These are phyloP conservation scores for Panzeria rudis DNA, from an alignment of 2,888 invertebrate species.

Conservation along the genomic window DNA sequence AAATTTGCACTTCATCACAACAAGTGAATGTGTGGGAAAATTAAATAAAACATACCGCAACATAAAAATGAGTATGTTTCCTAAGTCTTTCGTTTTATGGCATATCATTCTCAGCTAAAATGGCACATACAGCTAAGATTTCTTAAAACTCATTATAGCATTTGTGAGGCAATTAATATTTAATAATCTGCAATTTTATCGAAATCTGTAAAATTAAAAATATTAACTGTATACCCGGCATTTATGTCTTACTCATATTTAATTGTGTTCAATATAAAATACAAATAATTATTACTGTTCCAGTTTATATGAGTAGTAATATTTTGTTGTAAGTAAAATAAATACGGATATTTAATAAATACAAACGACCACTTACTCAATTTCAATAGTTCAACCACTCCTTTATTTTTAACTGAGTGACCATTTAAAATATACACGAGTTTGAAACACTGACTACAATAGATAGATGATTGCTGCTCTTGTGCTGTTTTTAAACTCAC, in stretches of 20 bases:
- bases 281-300: slow-evolving; percentile 50
- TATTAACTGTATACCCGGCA: neutral
- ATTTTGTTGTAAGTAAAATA: slow-evolving; percentile 16
- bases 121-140: neutral
- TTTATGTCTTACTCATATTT: slow-evolving; percentile 38
- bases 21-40: slow-evolving; percentile 48
- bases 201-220: neutral
- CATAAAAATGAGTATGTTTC: slow-evolving; percentile 15
- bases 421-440: slow-evolving; percentile 32
- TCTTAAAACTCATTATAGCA: neutral
- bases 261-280: slow-evolving; percentile 15
- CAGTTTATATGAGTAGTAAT: slow-evolving; percentile 46
- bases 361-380: slow-evolving; percentile 25
- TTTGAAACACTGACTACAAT: slow-evolving; percentile 4
- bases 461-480: neutral
- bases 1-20: neutral
- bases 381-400: slow-evolving; percentile 55
- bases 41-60: neutral
- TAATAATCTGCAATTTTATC: slow-evolving; percentile 18
- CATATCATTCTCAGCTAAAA: neutral
- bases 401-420: slow-evolving; percentile 24
- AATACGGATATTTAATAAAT: slow-evolving; percentile 51
- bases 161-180: slow-evolving; percentile 28
- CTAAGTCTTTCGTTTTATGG: slow-evolving; percentile 26
- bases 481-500: slow-evolving; percentile 15